Percentiles rank a stretch among this genome's conserved stretches.
These are phyloP conservation scores for Acanthopagrus latus DNA, from an alignment of 2,797 vertebrate species.

Conservation along the genomic window DNA sequence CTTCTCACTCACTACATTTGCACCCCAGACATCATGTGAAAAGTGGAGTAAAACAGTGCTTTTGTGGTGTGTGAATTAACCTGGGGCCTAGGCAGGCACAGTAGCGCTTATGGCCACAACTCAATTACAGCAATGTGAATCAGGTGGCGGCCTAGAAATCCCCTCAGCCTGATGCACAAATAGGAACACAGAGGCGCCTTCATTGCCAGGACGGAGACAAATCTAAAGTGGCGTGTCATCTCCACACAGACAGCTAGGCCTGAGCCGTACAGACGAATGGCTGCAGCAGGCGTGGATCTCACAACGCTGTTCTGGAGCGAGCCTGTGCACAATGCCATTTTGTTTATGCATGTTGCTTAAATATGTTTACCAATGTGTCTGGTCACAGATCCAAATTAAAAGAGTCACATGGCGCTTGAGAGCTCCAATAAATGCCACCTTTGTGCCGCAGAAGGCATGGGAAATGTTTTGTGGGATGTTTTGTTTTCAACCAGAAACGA, in stretches of 20 bases:
- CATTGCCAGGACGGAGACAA: constrained; percentile 63
- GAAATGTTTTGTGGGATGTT: constrained; percentile 37
- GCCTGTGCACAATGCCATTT: constrained; percentile 42
- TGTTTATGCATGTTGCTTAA: constrained; percentile 26
- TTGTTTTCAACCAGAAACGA: constrained; percentile 52
- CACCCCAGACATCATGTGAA: constrained; percentile 78
- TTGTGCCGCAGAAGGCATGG: constrained; percentile 39
- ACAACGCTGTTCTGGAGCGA: constrained; percentile 15
- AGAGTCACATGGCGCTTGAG: constrained; percentile 50
- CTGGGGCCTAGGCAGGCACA: constrained; percentile 71
- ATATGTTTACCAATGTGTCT: constrained; percentile 34
- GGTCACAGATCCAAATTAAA: constrained; percentile 36
- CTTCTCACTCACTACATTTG: constrained; percentile 59
- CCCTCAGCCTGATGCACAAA: constrained; percentile 72
- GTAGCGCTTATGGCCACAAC: constrained; percentile 78
- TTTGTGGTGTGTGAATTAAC: constrained; percentile 81
- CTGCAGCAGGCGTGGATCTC: constrained; percentile 26
- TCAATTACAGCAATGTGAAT: constrained; percentile 85
- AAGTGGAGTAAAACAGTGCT: constrained; percentile 76
- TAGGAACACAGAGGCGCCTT: constrained; percentile 77
- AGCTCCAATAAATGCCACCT: constrained; percentile 51
- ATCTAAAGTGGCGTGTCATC: constrained; percentile 68
- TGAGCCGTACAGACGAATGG: constrained; percentile 34
- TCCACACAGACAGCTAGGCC: constrained; percentile 40
- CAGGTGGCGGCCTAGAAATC: constrained; percentile 82